Evolutionary conservation across 2,797 vertebrate genomes (phyloP).

Genomic region (Betta splendens): DNA sequence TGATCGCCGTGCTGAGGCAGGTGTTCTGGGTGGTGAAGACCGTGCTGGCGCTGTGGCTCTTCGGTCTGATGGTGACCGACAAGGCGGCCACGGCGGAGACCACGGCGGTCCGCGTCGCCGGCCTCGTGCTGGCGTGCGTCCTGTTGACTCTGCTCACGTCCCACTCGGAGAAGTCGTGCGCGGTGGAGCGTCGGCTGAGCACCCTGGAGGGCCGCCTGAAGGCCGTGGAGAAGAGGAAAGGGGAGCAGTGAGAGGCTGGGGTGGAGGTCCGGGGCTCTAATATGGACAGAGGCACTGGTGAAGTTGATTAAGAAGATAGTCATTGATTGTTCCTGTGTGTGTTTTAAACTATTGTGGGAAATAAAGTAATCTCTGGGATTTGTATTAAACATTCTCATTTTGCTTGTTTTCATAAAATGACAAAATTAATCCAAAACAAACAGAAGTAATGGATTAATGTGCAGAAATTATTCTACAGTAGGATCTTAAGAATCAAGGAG

Average conservation of each 20-base stretch:
- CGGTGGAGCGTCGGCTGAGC: conserved; percentile 70
- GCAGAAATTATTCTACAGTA: background rate
- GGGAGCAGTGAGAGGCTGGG: conserved; percentile 41
- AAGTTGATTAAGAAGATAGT: conserved; percentile 12
- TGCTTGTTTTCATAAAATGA: conserved; percentile 13
- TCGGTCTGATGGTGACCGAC: conserved; percentile 76
- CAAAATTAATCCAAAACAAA: conserved; percentile 4
- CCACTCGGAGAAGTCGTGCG: conserved; percentile 46
- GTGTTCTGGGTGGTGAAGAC: conserved; percentile 81
- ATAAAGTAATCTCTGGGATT: conserved; percentile 72
- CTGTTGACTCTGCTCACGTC: conserved; percentile 68
- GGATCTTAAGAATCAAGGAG: conserved; percentile 4
- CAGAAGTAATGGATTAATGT: background rate
- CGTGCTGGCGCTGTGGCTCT: conserved; percentile 75
- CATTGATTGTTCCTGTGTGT: conserved; percentile 46
- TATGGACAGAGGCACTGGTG: conserved; percentile 36
- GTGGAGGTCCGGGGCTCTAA: background rate
- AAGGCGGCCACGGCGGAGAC: conserved; percentile 54
- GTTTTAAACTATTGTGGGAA: conserved; percentile 48
- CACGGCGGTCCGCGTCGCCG: conserved; percentile 70
- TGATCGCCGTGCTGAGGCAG: conserved; percentile 60
- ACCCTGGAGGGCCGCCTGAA: conserved; percentile 74
- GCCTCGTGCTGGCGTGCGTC: conserved; percentile 73
- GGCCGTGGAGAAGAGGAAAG: conserved; percentile 74
- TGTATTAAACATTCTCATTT: conserved; percentile 49